Base-by-base conservation (phyloP, 2,888 invertebrate genomes). In the Acanthoscelides obtectus region DNA sequence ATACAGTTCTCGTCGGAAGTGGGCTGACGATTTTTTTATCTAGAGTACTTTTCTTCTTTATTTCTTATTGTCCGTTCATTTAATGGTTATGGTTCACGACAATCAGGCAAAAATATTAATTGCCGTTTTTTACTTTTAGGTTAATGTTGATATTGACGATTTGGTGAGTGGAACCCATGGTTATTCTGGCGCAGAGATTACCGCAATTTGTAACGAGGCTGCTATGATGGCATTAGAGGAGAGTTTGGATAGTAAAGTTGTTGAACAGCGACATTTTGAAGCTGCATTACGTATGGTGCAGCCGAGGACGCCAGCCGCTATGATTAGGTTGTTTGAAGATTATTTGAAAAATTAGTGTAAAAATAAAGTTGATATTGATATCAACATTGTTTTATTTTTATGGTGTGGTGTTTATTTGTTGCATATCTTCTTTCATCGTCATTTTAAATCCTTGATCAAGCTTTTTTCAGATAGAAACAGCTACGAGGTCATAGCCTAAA, bases 141-240 rank as follows among this genome's bases (percentile, higher is more conserved):
- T 87, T 0, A 90, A 94, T 82, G 90, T 96, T 0, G 85, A 89
- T 76, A 78, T 94, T 0, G 88, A 91, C 4, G 86, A 86, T 71
- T 85, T 98, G 67, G 94, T 94, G 0, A 81, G 86, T 0, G 84
- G 83, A 68, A 96, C 96, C 0, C 89, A 91, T 25, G 92, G 93
- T 0, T 98, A 95, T 86, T 97, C 98, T 0, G 99, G 99, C 0
- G 99, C 99, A 0, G 99, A 99, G 87, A 88, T 95, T 64, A 89
- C 92, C 77, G 96, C 96, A 0, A 88, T 98, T 0, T 98, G 98
- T 81, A 93, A 96, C 75, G 97, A 97, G 86, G 98, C 98, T 6
- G 98, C 95, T 0, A 87, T 97, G 83, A 90, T 89, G 81, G 95
- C 97, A 0, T 85, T 98, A 68, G 93, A 95, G 81, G 92, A 92